Conservation (phyloP, 1,140 invertebrate genomes). For the Ceratoteleas bidentatus region DNA sequence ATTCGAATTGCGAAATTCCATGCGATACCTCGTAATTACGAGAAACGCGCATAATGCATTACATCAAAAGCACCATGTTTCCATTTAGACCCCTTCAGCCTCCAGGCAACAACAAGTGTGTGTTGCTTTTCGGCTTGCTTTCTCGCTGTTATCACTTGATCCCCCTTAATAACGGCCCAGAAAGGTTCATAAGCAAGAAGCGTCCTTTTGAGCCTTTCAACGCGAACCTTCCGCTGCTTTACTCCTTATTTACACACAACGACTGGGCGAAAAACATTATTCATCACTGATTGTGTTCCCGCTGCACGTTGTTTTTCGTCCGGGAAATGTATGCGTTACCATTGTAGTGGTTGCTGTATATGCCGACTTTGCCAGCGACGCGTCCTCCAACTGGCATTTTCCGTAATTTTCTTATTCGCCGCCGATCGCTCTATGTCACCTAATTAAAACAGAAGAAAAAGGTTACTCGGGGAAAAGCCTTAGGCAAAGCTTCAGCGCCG, state of each 20-base stretch:
- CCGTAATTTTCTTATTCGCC: constrained; percentile 29
- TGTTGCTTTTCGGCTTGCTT: neutral
- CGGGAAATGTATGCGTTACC: constrained; percentile 78
- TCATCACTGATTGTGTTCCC: constrained; percentile 18
- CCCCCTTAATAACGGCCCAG: neutral
- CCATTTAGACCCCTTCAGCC: no score
- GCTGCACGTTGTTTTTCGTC: constrained; percentile 29
- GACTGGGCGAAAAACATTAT: constrained; percentile 13
- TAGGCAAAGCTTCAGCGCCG: no score
- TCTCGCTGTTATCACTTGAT: neutral
- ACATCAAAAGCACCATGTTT: no score
- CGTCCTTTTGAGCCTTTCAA: constrained; percentile 18
- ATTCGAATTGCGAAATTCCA: no score
- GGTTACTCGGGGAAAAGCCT: constrained; percentile 11
- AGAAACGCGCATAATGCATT: no score
- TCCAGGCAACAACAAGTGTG: no score
- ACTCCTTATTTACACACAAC: constrained; percentile 10
- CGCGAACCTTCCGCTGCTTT: constrained; percentile 1
- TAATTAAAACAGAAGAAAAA: constrained; percentile 39
- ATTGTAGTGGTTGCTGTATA: constrained; percentile 86
- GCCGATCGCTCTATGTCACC: constrained; percentile 61
- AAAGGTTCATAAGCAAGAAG: constrained; percentile 4
- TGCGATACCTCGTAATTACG: no score
- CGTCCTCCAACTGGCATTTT: constrained; percentile 83
- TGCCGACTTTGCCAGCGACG: constrained; percentile 87